Base-by-base conservation (phyloP, 1,140 invertebrate genomes). In the Helicoverpa armigera region DNA sequence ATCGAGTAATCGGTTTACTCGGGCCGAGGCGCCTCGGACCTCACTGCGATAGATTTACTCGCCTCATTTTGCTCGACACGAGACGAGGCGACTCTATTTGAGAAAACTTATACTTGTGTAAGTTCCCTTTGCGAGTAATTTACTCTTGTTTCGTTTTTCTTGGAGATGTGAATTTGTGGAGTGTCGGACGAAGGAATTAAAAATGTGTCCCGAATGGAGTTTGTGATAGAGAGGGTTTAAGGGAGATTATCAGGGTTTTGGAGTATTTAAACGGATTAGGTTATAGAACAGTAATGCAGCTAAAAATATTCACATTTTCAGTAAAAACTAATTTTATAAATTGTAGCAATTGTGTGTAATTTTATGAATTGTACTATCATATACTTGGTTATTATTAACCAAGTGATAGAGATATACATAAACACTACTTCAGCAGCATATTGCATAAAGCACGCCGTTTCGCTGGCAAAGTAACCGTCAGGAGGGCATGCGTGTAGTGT, bases 1-100 rank as follows among this genome's bases (percentile, higher is more conserved):
- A 83, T 43, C 69, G 53, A 29, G 70, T 81, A 83, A 81, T 83
- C 79, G 82, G 54, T 81, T 83, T 81, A 82, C 82, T 56, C 60
- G 61, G 79, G 43, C 50, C 31, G 70, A 73, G 51, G 70, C 70
- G 53, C 70, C 70, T 35, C 29, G 53, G 29, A 5, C n/a, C 29
- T 14, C 5, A 43, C 61, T 31, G 67, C 75, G 77, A 83, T 83
- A 79, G 82, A 83, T 83, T 81, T 79, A 81, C 80, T 81, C 79
- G 82, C 82, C 82, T 83, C 82, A 82, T 79, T 83, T 77, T 79
- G 72, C 61, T 48, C 74, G 23, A 65, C 74, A 18, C 53, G 70
- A 18, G 65, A 69, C 65, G 65, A 50, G 43, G 18, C 53, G 70
- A 73, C 54, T 73, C 53, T 58, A 58, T 73, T 73, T 73, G 70